These are phyloP conservation scores for Takifugu bimaculatus DNA, from an alignment of 2,113 vertebrate genomes.

Conservation along the genomic window DNA sequence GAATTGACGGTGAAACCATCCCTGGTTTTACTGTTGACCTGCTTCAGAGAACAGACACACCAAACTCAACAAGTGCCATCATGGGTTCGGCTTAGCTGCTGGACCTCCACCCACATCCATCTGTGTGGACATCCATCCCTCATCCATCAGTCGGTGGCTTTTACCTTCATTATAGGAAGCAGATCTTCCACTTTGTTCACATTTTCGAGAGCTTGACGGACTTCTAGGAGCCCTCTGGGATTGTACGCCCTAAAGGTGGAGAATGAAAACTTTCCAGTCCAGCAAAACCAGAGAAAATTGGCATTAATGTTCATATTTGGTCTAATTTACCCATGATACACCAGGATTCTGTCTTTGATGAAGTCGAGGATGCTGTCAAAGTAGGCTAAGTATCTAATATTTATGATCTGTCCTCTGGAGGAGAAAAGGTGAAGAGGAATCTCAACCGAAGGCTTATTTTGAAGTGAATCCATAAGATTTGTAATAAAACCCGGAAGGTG, in stretches of 20 bases:
- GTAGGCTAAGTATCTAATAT: constrained; percentile 94
- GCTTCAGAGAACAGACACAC: constrained; percentile 78
- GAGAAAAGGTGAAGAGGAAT: neutral
- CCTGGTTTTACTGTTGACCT: constrained; percentile 99
- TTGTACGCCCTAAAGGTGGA: constrained; percentile 81
- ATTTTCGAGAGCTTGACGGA: constrained; percentile 91
- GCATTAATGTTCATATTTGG: neutral
- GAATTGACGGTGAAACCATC: constrained; percentile 98
- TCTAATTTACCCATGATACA: constrained; percentile 87
- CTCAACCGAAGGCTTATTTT: neutral
- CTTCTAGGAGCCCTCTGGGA: constrained; percentile 86
- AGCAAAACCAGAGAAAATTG: neutral
- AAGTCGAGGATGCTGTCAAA: constrained; percentile 96
- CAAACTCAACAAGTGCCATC: constrained; percentile 6
- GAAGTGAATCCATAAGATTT: neutral
- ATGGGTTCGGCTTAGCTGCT: constrained; percentile 19
- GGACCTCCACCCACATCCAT: neutral
- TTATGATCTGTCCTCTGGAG: constrained; percentile 91
- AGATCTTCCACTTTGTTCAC: constrained; percentile 96
- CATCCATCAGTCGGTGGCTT: neutral
- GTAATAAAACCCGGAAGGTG: no score
- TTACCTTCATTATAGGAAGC: constrained; percentile 99
- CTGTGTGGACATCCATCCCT: no score
- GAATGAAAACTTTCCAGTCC: neutral
- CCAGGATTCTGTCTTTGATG: constrained; percentile 96